Evolutionary conservation across 2,888 invertebrate genomes (phyloP).

Genomic region (Thysanoteuthis rhombus): DNA sequence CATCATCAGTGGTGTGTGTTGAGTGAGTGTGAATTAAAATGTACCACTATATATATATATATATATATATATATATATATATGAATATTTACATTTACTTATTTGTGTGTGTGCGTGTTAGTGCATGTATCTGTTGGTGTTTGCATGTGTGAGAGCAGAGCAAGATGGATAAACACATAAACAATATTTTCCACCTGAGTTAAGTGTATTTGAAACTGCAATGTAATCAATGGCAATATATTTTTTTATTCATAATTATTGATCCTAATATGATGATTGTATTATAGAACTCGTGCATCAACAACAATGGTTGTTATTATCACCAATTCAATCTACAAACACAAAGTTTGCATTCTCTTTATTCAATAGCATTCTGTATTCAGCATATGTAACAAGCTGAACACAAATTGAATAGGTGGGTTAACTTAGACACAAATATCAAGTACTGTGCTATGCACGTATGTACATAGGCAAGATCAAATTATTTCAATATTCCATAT

Average conservation of each 20-base stretch:
- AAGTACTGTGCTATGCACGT: not conserved
- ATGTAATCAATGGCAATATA: not conserved
- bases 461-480: not conserved
- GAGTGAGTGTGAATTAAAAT: too few relatives aligned
- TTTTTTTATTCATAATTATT: not conserved
- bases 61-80: too few relatives aligned
- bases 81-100: too few relatives aligned
- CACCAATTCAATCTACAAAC: not conserved
- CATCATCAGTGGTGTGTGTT: too few relatives aligned
- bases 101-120: too few relatives aligned
- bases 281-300: not conserved
- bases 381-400: not conserved
- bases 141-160: not conserved
- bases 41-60: too few relatives aligned
- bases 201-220: not conserved
- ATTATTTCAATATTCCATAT: not conserved
- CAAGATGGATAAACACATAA: not conserved
- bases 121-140: not conserved
- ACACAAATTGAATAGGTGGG: not conserved
- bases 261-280: not conserved
- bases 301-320: slow-evolving; percentile 12
- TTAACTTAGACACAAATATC: not conserved
- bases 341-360: not conserved
- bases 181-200: not conserved
- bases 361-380: not conserved